Base-by-base conservation (phyloP, 2,113 vertebrate species). In the Lutjanus erythropterus region DNA sequence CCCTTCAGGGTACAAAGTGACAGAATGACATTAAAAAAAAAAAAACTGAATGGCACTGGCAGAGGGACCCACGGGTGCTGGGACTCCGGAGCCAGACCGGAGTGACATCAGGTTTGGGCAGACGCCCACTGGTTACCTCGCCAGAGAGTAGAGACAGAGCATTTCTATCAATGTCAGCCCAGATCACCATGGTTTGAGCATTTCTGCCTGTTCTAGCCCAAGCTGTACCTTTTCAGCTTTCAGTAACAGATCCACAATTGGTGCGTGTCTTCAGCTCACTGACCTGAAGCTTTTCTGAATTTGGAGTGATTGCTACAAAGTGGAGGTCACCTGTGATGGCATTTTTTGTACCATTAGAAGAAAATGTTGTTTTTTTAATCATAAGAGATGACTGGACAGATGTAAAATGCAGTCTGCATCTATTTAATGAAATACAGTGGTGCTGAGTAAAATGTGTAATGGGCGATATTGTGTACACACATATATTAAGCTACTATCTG, bases 21-120 rank as follows among this genome's bases (percentile, higher is more conserved):
- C 81, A 75, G 50, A 62, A 39, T 82, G 77, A 73, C 81, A 71
- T 76, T 58, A 62, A 61, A 75, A 73, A 49, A 62, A 61, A 75
- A 73, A 49, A 67, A 60, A 15, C 41, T 50, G 19, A 58, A 66
- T 3, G 31, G n/a, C 66, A 10, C 18, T 64, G 74, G 50, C 64
- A 31, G 31, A 25, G 50, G 10, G 33, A 67, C 71, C 61, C 47
- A 49, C 3, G 31, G 75, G 68, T 66, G 62, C 42, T 9, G 9
- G 35, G 31, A 62, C 8, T 62, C 53, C 12, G 62, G 35, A 21
- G 33, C 74, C 33, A 46, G 33, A 78, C 53, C 6, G 21, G 41
- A 50, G 49, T 60, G 33, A 72, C 73, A 55, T 58, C 6, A 56
- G 74, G 66, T 50, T 62, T 29, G 49, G 47, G 50, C 75, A 35